A percentile compares a stretch with the other conserved stretches of the same genome.
Evolutionary conservation across 2,888 invertebrate species (phyloP).

Genomic region (Xestoiulus laeticollis): DNA sequence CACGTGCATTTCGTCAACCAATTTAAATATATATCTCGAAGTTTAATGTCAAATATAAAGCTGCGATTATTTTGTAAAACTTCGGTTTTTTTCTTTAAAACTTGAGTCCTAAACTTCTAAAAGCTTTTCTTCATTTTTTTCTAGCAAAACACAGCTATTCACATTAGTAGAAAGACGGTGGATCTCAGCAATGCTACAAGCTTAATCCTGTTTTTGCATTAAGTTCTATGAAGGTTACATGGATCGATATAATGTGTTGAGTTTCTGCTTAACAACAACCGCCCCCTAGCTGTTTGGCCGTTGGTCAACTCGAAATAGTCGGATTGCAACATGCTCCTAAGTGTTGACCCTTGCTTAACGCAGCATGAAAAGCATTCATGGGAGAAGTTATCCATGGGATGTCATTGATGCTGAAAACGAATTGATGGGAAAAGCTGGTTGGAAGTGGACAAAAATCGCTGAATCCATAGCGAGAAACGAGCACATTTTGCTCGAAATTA

Average conservation of each 20-base stretch:
- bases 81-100: not conserved
- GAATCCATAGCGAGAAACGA: not conserved
- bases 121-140: not conserved
- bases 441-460: not conserved
- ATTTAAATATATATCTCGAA: no score
- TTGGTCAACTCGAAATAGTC: not conserved
- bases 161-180: not conserved
- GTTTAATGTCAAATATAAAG: no score
- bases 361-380: slow-evolving; percentile 35
- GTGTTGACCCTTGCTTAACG: slow-evolving; percentile 38
- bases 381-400: not conserved
- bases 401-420: not conserved
- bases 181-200: not conserved
- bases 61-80: not conserved
- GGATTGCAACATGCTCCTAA: not conserved
- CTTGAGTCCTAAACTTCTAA: not conserved
- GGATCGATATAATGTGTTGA: not conserved
- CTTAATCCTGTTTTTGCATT: not conserved
- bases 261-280: not conserved
- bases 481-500: not conserved
- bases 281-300: not conserved
- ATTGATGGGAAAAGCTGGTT: not conserved
- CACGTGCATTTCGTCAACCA: no score
- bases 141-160: not conserved
- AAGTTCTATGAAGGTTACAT: not conserved